phyloP scores from a whole-genome alignment of 2,113 vertebrate species.

The Indicator indicator region DNA sequence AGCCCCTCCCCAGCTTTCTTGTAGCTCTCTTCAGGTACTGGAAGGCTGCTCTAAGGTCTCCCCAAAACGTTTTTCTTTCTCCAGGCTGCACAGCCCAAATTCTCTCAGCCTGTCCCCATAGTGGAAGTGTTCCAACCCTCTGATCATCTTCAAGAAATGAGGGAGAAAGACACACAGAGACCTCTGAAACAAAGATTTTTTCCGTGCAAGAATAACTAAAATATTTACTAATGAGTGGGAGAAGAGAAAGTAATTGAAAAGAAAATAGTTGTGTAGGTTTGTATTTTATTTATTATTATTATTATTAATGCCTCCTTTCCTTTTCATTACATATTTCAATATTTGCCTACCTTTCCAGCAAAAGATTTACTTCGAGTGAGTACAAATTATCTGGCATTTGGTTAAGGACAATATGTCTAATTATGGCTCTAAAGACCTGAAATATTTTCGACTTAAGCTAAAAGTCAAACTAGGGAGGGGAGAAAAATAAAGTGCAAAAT shows the following conservation, averaged over 20 bases:
- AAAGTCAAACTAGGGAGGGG: conserved; percentile 61
- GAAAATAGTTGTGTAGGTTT: conserved; percentile 44
- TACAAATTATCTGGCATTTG: conserved; percentile 79
- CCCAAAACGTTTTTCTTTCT: too few species aligned
- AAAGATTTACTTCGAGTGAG: conserved; percentile 71
- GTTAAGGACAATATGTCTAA: conserved; percentile 76
- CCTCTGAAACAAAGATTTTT: conserved; percentile 27
- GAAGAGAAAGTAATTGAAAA: conserved; percentile 71
- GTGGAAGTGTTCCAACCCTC: too few species aligned
- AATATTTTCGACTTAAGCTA: conserved; percentile 73
- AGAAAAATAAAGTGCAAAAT: conserved; percentile 12
- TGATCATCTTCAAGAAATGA: background rate
- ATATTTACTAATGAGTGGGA: conserved; percentile 74
- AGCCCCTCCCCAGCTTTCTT: too few species aligned
- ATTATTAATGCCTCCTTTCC: conserved; percentile 42
- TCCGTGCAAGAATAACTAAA: conserved; percentile 43
- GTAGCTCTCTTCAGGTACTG: too few species aligned
- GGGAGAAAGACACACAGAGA: conserved; percentile 17
- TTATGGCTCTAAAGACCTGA: conserved; percentile 76
- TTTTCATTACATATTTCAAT: conserved; percentile 78
- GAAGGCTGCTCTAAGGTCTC: too few species aligned
- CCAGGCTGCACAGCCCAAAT: too few species aligned
- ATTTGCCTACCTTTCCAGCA: conserved; percentile 76
- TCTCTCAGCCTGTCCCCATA: too few species aligned
- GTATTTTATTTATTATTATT: background rate